Evolutionary conservation across 2,888 invertebrate species (phyloP).

Genomic region (Calephelis perditalis): DNA sequence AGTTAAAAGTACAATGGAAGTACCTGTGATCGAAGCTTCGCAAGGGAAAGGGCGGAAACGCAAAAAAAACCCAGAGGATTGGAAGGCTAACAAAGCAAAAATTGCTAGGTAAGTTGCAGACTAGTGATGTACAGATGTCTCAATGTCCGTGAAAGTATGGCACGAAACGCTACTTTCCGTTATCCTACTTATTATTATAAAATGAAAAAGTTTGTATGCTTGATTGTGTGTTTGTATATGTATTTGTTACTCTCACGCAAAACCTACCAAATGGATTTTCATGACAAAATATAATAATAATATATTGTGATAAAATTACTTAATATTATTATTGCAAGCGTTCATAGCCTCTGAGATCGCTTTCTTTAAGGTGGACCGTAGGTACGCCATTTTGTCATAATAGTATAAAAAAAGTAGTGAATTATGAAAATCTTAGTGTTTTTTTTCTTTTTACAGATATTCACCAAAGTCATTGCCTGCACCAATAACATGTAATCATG

Average conservation of each 20-base stretch:
- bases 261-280: no score
- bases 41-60: conserved; percentile 11
- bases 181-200: no score
- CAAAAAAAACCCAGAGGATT: conserved; percentile 12
- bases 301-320: no score
- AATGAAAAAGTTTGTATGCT: no score
- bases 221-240: no score
- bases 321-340: no score
- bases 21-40: conserved; percentile 9
- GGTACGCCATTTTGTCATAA: conserved; percentile 1
- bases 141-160: no score
- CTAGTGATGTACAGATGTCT: conserved; percentile 6
- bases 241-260: no score
- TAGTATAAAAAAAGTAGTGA: background rate
- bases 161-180: no score
- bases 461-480: conserved; percentile 6
- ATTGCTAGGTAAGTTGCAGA: conserved; percentile 11
- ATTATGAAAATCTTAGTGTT: conserved; percentile 5
- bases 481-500: conserved; percentile 10
- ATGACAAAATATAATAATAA: no score
- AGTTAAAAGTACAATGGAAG: conserved; percentile 13
- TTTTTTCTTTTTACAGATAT: background rate
- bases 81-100: conserved; percentile 13
- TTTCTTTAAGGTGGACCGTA: conserved; percentile 1
- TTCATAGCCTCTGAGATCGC: no score